Percentiles rank a stretch among this genome's conserved stretches.
Conservation (phyloP, 2,797 vertebrate species). For the Eulemur coronatus region DNA sequence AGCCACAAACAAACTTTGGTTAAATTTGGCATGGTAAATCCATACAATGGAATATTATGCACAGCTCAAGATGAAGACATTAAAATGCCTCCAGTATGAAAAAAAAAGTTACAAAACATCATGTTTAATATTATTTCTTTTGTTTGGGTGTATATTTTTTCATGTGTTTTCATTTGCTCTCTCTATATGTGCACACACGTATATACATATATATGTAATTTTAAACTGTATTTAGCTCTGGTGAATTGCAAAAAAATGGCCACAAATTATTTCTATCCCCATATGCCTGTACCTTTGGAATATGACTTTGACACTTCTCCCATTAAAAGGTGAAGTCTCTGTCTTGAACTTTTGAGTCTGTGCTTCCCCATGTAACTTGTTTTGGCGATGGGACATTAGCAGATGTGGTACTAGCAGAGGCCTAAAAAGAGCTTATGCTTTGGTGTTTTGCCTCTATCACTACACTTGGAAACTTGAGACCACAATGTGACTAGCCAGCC, state of each 20-base stretch:
- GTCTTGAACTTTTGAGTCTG: background rate
- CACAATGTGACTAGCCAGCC: background rate
- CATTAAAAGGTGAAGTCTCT: background rate
- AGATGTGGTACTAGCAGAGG: background rate
- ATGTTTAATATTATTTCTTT: background rate
- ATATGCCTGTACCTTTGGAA: background rate
- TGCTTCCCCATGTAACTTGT: background rate
- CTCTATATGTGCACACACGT: background rate
- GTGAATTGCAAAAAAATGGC: background rate
- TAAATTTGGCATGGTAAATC: constrained; percentile 15
- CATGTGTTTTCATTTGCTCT: background rate
- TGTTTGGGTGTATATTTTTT: background rate
- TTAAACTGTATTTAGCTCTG: background rate
- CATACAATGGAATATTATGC: background rate
- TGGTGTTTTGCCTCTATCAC: background rate
- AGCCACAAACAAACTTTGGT: background rate
- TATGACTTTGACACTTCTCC: background rate
- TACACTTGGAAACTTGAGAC: background rate
- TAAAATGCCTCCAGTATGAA: background rate
- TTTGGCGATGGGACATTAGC: background rate
- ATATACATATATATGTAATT: background rate
- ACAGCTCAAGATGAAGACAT: background rate
- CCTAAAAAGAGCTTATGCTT: background rate
- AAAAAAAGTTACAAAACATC: background rate
- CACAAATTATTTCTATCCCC: background rate